Conservation (phyloP, 2,888 invertebrate species). For the Kryphioiulus occultus region DNA sequence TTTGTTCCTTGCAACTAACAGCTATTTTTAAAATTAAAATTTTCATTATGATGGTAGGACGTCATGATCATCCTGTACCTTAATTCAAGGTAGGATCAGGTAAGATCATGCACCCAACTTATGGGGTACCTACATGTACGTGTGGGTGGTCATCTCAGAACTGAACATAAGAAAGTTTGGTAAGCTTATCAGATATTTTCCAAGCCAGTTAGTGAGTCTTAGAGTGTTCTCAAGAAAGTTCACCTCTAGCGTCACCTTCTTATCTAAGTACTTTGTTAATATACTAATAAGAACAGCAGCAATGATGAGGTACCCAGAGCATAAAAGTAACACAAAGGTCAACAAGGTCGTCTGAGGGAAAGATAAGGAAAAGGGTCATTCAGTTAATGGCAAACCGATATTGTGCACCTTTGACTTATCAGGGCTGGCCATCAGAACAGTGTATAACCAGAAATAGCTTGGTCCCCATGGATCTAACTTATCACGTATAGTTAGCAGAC, state of each 20-base stretch:
- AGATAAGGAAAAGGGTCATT: background rate
- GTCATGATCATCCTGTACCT: too few relatives aligned
- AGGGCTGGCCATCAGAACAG: background rate
- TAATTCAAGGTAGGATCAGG: too few relatives aligned
- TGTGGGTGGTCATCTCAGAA: too few relatives aligned
- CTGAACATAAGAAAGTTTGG: too few relatives aligned
- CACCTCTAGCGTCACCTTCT: background rate
- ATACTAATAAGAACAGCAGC: background rate
- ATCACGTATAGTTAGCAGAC: background rate
- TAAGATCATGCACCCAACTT: too few relatives aligned
- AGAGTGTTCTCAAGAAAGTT: too few relatives aligned
- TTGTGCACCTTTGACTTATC: background rate
- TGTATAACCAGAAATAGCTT: background rate
- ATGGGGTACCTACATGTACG: too few relatives aligned
- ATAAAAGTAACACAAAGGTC: background rate
- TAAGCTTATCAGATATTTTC: too few relatives aligned
- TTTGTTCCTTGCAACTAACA: too few relatives aligned
- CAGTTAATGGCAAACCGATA: background rate
- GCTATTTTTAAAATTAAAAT: too few relatives aligned
- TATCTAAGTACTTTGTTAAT: background rate
- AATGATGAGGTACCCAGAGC: background rate
- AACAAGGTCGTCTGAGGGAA: background rate
- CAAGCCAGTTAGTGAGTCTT: too few relatives aligned
- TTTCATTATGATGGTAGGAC: too few relatives aligned
- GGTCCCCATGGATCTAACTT: background rate